A percentile compares a stretch with the other conserved stretches of the same genome.
phyloP scores from a whole-genome alignment of 1,140 invertebrate species.

The Zophobas morio region DNA sequence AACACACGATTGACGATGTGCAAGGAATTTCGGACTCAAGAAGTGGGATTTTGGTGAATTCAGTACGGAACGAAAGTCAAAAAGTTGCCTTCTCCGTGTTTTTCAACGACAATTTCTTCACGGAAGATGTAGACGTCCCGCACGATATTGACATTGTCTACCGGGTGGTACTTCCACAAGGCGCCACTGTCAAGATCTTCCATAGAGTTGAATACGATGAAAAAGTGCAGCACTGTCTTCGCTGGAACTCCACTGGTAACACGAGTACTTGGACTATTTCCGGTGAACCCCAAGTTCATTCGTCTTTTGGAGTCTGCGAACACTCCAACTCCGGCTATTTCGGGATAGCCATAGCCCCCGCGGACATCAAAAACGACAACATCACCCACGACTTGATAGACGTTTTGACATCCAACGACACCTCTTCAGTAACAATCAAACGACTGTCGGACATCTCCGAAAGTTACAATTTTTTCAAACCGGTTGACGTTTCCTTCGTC shows the following conservation, averaged over 20 bases:
- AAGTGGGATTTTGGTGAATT: too few species aligned
- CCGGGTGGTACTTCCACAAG: too few species aligned
- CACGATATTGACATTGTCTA: not conserved
- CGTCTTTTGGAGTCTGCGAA: not conserved
- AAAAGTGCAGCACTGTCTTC: not conserved
- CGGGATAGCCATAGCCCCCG: not conserved
- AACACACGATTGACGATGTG: too few species aligned
- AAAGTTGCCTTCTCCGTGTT: too few species aligned
- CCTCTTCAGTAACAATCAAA: not conserved
- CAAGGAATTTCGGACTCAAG: too few species aligned
- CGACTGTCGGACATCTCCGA: not conserved
- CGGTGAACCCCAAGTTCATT: not conserved
- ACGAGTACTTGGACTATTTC: not conserved
- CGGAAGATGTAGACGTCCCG: not conserved
- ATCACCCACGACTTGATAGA: not conserved
- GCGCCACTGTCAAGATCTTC: not conserved
- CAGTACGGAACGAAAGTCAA: too few species aligned
- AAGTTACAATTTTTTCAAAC: not conserved
- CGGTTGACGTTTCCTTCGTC: not conserved
- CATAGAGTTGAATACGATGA: not conserved
- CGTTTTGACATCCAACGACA: not conserved
- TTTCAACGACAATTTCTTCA: too few species aligned
- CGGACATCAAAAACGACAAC: not conserved
- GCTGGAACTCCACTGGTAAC: not conserved
- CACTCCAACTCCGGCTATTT: not conserved